Conservation (phyloP, 1,140 invertebrate genomes). For the Sogatella furcifera region DNA sequence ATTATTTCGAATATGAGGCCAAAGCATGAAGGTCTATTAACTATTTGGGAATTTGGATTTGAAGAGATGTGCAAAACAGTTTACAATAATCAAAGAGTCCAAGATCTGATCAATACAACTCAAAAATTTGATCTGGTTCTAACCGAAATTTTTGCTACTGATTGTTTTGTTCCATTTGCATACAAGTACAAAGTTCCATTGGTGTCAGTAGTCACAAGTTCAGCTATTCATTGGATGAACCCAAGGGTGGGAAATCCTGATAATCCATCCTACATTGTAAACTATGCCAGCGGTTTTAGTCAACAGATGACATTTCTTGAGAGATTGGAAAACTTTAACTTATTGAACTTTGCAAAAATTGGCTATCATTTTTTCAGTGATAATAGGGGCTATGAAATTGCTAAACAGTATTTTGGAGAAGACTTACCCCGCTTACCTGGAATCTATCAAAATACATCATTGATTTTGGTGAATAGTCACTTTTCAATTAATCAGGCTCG, state of each 20-base stretch:
- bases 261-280: conserved; percentile 14
- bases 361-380: conserved; percentile 6
- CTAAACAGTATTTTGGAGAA: conserved; percentile 40
- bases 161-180: too few species aligned
- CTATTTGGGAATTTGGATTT: not conserved
- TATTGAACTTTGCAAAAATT: not conserved
- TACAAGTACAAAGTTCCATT: conserved; percentile 42
- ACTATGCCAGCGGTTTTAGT: conserved; percentile 8
- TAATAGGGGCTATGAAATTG: conserved; percentile 8
- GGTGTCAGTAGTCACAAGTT: conserved; percentile 41
- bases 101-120: too few species aligned
- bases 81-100: conserved; percentile 9
- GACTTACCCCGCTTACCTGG: conserved; percentile 39
- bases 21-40: not conserved
- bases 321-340: conserved; percentile 14
- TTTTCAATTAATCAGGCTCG: conserved; percentile 39
- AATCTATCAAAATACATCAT: conserved; percentile 13
- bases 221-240: conserved; percentile 47
- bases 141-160: too few species aligned
- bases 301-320: conserved; percentile 14
- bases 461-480: conserved; percentile 29
- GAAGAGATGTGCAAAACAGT: too few species aligned
- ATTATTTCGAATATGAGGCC: not conserved
- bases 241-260: conserved; percentile 24
- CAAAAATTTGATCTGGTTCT: too few species aligned